Evolutionary conservation across 2,113 vertebrate genomes (phyloP), one percentile per base, ranked within the genome.

Genomic region (Trochalopteron elliotii): DNA sequence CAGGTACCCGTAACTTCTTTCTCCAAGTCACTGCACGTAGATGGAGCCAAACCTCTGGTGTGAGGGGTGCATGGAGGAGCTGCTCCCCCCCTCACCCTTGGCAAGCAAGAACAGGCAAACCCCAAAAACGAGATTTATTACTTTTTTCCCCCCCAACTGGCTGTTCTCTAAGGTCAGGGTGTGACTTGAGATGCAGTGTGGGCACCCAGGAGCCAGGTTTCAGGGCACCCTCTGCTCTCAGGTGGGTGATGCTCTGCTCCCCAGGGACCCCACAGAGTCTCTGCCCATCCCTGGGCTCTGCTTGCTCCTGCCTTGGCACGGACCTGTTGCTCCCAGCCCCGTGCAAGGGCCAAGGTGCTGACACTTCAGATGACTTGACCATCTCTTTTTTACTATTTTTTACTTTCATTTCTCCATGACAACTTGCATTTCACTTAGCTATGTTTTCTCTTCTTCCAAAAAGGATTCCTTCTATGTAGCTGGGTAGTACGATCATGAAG

Each of bases 1-100:
- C 96, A 96, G 97, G 97, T 98, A 98, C 98, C 98, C 97, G 98
- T 98, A 98, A 98, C 97, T 86, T 94, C 89, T 96, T 92, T 94
- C 91, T 96, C 96, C 74, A 27, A 96, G 97, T 97, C 96, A 93
- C 95, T 93, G 95, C 97, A 97, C 83, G 88, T 97, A 96, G 96
- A 97, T 97, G 97, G 92, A 96, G 94, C 67, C 72, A 89, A 91
- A 90, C 63, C 1, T 25, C 90, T 64, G 70, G 74, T 1, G 3
- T 64, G 9, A 64, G 55, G 67, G 87, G 37, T 1, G 25, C n/a
- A 23, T 2, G 37, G 60, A 87, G 79, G 53, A 71, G 74, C 64
- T 42, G 68, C 75, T 61, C 15, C 67, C 35, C 28, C 37, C 55
- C 82, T 53, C 70, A 25, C 49, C 44, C 89, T 17, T 30, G 50